Evolutionary conservation across 2,888 invertebrate species (phyloP).

Genomic region (Scaptomyza flava): DNA sequence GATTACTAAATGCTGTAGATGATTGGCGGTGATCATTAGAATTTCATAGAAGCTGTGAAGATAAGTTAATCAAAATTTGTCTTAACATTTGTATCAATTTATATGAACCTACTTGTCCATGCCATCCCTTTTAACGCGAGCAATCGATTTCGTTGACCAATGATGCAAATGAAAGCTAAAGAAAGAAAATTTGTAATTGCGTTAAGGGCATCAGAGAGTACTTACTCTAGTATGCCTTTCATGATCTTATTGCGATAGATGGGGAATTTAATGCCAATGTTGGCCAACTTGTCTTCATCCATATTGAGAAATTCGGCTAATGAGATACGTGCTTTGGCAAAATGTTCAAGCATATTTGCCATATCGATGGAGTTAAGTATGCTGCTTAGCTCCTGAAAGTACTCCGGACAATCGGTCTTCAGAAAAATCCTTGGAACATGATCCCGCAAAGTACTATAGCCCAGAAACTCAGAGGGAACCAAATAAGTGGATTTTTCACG

Average conservation of each 20-base stretch:
- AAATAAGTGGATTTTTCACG: slow-evolving; percentile 58
- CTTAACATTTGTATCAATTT: background rate
- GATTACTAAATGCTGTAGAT: slow-evolving; percentile 81
- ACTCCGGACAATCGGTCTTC: slow-evolving; percentile 82
- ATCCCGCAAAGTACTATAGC: slow-evolving; percentile 80
- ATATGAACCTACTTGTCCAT: slow-evolving; percentile 55
- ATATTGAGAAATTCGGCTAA: slow-evolving; percentile 81
- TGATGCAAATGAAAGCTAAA: slow-evolving; percentile 83
- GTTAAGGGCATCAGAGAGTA: slow-evolving; percentile 3
- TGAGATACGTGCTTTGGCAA: slow-evolving; percentile 76
- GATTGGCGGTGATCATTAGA: slow-evolving; percentile 82
- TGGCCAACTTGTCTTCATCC: slow-evolving; percentile 72
- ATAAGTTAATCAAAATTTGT: background rate
- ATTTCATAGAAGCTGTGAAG: slow-evolving; percentile 82
- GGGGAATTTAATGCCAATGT: slow-evolving; percentile 78
- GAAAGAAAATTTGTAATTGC: background rate
- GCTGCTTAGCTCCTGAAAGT: slow-evolving; percentile 82
- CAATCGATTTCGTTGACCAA: slow-evolving; percentile 81
- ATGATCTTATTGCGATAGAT: slow-evolving; percentile 80
- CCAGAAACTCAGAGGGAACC: slow-evolving; percentile 78
- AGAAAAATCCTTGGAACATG: slow-evolving; percentile 83
- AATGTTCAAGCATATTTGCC: slow-evolving; percentile 70
- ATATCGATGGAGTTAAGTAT: slow-evolving; percentile 77
- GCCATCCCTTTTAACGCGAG: slow-evolving; percentile 65
- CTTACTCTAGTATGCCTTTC: slow-evolving; percentile 82